Evolutionary conservation across 2,113 vertebrate species (phyloP).

Genomic region (Scopus umbretta): DNA sequence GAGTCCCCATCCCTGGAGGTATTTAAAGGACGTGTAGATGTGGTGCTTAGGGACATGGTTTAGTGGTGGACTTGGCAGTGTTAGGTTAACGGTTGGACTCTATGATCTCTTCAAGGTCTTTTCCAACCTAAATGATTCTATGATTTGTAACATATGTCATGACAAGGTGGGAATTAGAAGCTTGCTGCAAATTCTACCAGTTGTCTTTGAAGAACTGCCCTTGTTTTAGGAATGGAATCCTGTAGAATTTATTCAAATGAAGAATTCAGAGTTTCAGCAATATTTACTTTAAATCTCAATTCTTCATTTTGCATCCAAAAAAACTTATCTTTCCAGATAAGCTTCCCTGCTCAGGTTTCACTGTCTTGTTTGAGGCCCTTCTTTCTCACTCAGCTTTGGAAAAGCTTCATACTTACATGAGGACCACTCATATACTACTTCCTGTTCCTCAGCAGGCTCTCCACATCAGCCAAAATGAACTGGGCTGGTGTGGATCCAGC

Average conservation of each 20-base stretch:
- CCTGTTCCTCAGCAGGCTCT: background rate
- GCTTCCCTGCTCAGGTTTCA: background rate
- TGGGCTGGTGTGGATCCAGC: background rate
- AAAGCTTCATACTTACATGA: background rate
- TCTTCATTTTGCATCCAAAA: background rate
- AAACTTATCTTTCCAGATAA: background rate
- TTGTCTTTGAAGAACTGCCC: background rate
- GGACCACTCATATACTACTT: background rate
- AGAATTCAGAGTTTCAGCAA: background rate
- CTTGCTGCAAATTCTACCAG: background rate
- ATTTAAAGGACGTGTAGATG: background rate
- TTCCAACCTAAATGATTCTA: background rate
- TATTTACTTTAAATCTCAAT: background rate
- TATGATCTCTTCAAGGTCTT: background rate
- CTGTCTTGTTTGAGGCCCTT: background rate
- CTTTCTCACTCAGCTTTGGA: background rate
- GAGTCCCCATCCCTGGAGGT: background rate
- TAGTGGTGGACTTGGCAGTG: background rate
- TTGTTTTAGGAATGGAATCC: background rate
- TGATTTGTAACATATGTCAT: background rate
- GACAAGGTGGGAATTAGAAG: background rate
- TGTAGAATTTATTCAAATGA: background rate
- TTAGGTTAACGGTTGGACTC: background rate
- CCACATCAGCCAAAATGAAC: no score
- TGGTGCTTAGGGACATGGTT: no score